These are phyloP conservation scores for Aselliscus stoliczkanus DNA, from an alignment of 2,797 vertebrate species.

Conservation along the genomic window DNA sequence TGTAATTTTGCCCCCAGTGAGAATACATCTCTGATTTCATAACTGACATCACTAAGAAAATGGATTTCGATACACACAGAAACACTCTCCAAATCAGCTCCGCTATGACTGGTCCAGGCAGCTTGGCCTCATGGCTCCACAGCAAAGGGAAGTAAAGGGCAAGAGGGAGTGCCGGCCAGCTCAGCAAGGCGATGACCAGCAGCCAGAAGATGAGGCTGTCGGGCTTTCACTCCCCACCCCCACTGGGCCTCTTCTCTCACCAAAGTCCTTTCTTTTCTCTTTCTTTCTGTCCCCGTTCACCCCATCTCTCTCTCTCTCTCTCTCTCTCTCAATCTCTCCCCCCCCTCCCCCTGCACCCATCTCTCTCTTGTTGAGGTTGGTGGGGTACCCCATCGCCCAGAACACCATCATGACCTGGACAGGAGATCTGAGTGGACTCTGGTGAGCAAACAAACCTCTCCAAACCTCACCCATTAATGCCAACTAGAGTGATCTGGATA, in stretches of 20 bases:
- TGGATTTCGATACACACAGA: neutral
- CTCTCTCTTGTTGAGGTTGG: neutral
- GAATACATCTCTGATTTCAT: neutral
- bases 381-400: no score
- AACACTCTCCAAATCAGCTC: neutral
- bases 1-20: neutral
- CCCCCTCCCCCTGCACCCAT: no score
- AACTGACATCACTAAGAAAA: neutral
- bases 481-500: neutral
- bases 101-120: neutral
- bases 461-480: neutral
- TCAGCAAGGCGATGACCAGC: neutral
- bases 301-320: neutral
- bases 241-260: neutral
- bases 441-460: neutral
- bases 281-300: no score
- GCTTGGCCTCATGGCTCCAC: accelerated
- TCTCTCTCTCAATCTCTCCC: neutral
- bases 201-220: neutral
- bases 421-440: neutral
- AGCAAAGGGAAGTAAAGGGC: neutral
- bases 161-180: neutral
- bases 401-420: neutral
- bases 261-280: neutral
- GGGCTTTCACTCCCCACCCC: neutral